Evolutionary conservation across 1,140 invertebrate species (phyloP), one percentile per base, ranked within the genome.

Genomic region (Scaptodrosophila lebanonensis): DNA sequence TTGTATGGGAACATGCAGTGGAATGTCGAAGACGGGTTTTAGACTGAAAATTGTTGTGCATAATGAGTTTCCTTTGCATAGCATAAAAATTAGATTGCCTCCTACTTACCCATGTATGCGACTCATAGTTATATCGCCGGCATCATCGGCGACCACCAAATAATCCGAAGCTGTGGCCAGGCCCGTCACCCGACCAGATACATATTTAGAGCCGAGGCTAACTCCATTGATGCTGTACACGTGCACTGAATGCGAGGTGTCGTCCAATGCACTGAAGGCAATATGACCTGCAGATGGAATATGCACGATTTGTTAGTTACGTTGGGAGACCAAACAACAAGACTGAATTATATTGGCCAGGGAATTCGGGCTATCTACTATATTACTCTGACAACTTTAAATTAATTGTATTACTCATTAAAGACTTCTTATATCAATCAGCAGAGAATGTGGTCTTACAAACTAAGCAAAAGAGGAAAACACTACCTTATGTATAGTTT

Each of bases 181-280:
- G 13, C 88, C 88, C 0, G 89, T 89, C 2, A 90, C 88, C 45
- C 87, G 65, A n/a, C 88, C 88, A 2, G 87, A 86, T 2, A 89
- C 86, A 40, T 88, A 88, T 32, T 88, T 88, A 20, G 88, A 88
- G 25, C 88, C 88, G 11, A 91, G 72, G 71, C 88, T 88, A 27
- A 88, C 86, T 8, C 91, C 91, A 66, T 92, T 92, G 15, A 92
- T 86, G 42, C 89, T 90, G 57, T 89, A 92, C 9, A 91, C 86
- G 63, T 91, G 90, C 11, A 92, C 86, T 32, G 88, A 88, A 57
- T 89, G 86, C 43, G 85, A 88, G 27, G 79, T 86, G 47, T 86
- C 85, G 16, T 86, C 85, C 62, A 86, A 22, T 12, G 85, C 85
- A 47, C 83, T 85, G 32, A 86, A 86, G 18, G 85, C 84, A 25